These are phyloP conservation scores for Halocynthia roretzi DNA, from an alignment of 23 tunicate genomes.

Conservation along the genomic window DNA sequence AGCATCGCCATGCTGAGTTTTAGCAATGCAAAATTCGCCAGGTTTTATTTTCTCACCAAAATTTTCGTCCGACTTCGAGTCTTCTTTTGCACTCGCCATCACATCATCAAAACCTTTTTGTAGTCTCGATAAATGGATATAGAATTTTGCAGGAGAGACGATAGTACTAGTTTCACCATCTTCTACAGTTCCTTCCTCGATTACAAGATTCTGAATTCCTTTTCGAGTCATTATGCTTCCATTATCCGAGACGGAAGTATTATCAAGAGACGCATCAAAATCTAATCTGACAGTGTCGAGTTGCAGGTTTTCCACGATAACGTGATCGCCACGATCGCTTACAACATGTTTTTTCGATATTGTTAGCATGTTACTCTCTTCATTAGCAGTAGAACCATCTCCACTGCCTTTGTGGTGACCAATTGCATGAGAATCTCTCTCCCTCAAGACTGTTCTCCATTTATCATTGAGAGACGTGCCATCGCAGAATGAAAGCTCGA, in stretches of 20 bases:
- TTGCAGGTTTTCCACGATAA: slow-evolving; percentile 17
- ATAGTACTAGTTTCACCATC: slow-evolving; percentile 29
- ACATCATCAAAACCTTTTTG: no score
- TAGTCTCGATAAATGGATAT: slow-evolving; percentile 15
- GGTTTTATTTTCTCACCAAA: no score
- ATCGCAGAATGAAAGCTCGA: slow-evolving; percentile 40
- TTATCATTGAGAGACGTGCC: slow-evolving; percentile 57
- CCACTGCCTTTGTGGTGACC: not conserved
- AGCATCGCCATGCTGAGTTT: no score
- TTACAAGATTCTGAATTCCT: not conserved
- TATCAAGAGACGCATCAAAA: not conserved
- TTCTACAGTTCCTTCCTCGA: slow-evolving; percentile 11
- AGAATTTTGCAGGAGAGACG: slow-evolving; percentile 23
- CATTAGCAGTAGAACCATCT: not conserved
- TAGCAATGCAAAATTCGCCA: no score
- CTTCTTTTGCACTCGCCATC: no score
- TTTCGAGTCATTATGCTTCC: not conserved
- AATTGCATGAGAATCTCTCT: not conserved
- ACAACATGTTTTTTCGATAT: slow-evolving; percentile 9
- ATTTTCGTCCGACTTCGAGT: no score
- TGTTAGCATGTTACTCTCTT: no score
- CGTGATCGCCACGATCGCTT: slow-evolving; percentile 22
- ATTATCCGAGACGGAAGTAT: not conserved
- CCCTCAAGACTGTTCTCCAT: slow-evolving; percentile 20
- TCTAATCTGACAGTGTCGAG: slow-evolving; percentile 5